Conservation (phyloP, 1,140 invertebrate species). For the Tetramorium parvispinum region DNA sequence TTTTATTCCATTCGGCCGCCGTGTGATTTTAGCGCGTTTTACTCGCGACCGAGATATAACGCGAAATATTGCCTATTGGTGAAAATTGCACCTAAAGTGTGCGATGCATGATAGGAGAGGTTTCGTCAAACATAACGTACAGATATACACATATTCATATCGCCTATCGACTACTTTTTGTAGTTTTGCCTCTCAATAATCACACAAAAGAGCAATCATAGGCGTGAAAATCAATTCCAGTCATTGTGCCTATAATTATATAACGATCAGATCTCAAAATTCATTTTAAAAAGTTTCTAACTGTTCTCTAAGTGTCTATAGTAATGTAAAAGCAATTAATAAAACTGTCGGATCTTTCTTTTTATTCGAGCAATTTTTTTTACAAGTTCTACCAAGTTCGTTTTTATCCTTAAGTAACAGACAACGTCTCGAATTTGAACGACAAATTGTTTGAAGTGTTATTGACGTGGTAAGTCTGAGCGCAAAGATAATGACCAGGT, state of each 20-base stretch:
- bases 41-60: conserved; percentile 2
- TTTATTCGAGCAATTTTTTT: background rate
- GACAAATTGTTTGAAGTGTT: conserved; percentile 53
- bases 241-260: background rate
- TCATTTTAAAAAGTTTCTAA: background rate
- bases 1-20: conserved; percentile 42
- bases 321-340: background rate
- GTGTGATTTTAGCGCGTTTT: conserved; percentile 57
- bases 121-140: background rate
- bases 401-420: background rate
- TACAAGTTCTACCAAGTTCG: background rate
- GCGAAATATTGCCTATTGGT: conserved; percentile 14
- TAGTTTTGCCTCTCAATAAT: background rate
- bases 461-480: conserved; percentile 31
- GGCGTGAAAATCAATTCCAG: background rate
- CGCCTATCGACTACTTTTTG: background rate
- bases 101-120: background rate
- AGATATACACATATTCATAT: background rate
- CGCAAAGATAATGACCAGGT: conserved; percentile 39
- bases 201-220: background rate
- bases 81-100: conserved; percentile 30
- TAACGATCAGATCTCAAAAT: background rate
- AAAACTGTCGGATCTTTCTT: background rate
- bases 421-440: background rate
- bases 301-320: background rate